These are phyloP conservation scores for Telmatherina bonti DNA, from an alignment of 2,797 vertebrate species.

Conservation along the genomic window DNA sequence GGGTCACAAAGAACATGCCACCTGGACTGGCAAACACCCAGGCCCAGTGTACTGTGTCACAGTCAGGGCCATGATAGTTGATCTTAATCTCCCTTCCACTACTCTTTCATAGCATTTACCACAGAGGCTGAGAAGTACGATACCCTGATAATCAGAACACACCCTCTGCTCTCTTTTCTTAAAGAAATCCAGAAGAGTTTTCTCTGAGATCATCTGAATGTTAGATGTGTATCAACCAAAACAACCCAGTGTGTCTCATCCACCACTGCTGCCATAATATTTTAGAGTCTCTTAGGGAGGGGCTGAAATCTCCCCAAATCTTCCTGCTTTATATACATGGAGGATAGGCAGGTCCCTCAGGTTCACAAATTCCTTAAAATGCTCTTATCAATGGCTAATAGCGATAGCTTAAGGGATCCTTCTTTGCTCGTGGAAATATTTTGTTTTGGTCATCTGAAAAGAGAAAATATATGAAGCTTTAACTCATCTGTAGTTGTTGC, in stretches of 20 bases:
- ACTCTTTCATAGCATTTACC: neutral
- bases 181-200: neutral
- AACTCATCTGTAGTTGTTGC: too few relatives aligned
- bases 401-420: too few relatives aligned
- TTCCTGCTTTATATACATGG: neutral
- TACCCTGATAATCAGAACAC: neutral
- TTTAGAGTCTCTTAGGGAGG: neutral
- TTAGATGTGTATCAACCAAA: neutral
- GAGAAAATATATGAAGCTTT: too few relatives aligned
- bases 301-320: neutral
- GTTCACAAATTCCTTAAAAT: neutral
- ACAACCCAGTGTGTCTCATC: neutral
- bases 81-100: neutral
- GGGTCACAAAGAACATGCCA: too few relatives aligned
- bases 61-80: neutral
- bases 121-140: neutral
- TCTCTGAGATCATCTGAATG: neutral
- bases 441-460: neutral
- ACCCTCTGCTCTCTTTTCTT: neutral
- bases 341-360: neutral
- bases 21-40: neutral
- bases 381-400: neutral
- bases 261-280: neutral
- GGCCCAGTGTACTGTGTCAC: neutral
- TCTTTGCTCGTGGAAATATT: neutral